These are phyloP conservation scores for Callosobruchus maculatus DNA, from an alignment of 2,888 invertebrate genomes.

Conservation along the genomic window DNA sequence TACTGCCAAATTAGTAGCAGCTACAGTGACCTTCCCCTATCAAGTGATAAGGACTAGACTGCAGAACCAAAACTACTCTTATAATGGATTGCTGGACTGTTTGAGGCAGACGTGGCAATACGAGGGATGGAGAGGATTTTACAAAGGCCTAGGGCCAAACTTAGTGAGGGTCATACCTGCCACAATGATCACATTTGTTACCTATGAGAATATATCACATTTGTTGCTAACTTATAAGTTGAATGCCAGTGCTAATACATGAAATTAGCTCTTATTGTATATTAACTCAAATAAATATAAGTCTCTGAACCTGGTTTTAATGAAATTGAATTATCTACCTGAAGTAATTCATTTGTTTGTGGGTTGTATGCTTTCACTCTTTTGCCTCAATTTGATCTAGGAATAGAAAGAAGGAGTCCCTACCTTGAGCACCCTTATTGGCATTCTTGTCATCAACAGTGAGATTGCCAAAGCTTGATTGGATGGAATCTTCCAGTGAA, in stretches of 20 bases:
- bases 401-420: neutral
- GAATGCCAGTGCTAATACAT: neutral
- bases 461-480: conserved; percentile 58
- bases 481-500: conserved; percentile 50
- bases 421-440: conserved; percentile 51
- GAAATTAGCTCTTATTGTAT: neutral
- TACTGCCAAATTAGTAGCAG: conserved; percentile 89
- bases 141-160: conserved; percentile 90
- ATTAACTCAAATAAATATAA: no score
- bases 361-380: no score
- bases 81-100: conserved; percentile 71
- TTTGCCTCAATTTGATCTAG: no score
- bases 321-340: no score
- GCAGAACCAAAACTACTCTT: conserved; percentile 91
- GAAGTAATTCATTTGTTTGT: no score
- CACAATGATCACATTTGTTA: conserved; percentile 91
- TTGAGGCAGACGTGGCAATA: conserved; percentile 57
- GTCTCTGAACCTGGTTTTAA: no score
- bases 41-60: conserved; percentile 94
- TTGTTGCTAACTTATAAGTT: conserved; percentile 44
- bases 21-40: conserved; percentile 93
- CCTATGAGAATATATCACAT: conserved; percentile 86
- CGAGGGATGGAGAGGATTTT: conserved; percentile 85
- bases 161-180: conserved; percentile 89
- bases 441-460: conserved; percentile 56